Evolutionary conservation across 1,140 invertebrate species (phyloP), one percentile per base, ranked within the genome.

Genomic region (Mya arenaria): DNA sequence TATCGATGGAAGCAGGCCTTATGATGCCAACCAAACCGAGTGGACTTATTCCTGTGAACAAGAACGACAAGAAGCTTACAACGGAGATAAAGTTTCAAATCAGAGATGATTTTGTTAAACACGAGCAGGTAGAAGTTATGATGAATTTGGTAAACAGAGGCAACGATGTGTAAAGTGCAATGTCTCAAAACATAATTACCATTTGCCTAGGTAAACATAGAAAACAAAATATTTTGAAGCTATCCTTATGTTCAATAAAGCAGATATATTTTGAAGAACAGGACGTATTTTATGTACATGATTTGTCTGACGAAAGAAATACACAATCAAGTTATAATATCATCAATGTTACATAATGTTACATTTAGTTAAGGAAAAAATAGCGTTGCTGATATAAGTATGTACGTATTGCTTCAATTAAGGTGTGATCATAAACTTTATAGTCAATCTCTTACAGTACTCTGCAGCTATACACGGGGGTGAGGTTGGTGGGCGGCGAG

Each of bases 1-100:
- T 34, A n/a, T 60, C 72, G 8, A 72, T 48, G 25, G 55, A 52
- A 52, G 66, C 71, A 32, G 84, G 84, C 4, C 55, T 85, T 8
- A 48, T 81, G 10, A 23, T 83, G 4, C 84, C 84, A n/a, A 81
- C 84, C 17, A 63, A 73, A 25, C 48, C 41, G 28, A 82, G 55
- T 30, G 84, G 84, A 44, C 13, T 80, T 25, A 62, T 83, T 19
- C 52, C 80, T 17, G 52, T 73, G n/a, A 34, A 28, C 8, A 72
- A 28, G 32, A 28, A 30, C 2, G 74, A 82, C 32, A 74, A 83
- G 62, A 74, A 83, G 63, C 39, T 55, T 2, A 0, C 23, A 32
- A 83, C 62, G 41, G 48, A 63, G 2, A 56, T 78, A 32, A 63
- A 83, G 17, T 58, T 83, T 25, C 41, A 36, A 1, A 68, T 37